These are phyloP conservation scores for Theonella swinhoei DNA, from an alignment of 37 sponge, comb jelly and placozoan species.

Conservation along the genomic window DNA sequence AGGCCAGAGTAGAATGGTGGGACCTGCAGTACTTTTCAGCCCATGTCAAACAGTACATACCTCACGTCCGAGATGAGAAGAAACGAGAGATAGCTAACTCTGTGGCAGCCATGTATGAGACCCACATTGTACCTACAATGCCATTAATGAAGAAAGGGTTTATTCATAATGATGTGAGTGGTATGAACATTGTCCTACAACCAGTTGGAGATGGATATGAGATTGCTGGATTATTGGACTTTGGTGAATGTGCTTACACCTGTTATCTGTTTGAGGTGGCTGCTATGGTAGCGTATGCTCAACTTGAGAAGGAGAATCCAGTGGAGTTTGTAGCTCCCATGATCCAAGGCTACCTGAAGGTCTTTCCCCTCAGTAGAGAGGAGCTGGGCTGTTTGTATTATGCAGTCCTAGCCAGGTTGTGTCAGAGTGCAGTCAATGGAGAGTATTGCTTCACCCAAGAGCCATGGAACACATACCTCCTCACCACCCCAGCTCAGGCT, in stretches of 20 bases:
- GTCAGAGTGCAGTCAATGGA: constrained; percentile 26
- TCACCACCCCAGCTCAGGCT: constrained; percentile 9
- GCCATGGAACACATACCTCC: constrained; percentile 45
- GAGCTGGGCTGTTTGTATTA: constrained; percentile 50
- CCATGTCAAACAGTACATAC: background rate
- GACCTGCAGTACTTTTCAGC: constrained; percentile 27
- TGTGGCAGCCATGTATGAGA: constrained; percentile 7
- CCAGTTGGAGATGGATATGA: background rate
- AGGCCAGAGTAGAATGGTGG: constrained; percentile 10
- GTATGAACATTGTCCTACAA: constrained; percentile 26
- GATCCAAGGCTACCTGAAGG: constrained; percentile 26
- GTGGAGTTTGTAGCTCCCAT: constrained; percentile 30
- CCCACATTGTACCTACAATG: constrained; percentile 28
- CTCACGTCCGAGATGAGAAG: background rate
- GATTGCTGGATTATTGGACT: constrained; percentile 40
- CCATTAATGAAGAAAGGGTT: constrained; percentile 13
- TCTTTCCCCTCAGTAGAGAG: constrained; percentile 18
- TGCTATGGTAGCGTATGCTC: constrained; percentile 20
- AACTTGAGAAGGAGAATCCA: constrained; percentile 32
- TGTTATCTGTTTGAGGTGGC: constrained; percentile 52
- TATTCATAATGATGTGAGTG: constrained; percentile 44
- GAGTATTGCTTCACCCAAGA: constrained; percentile 20
- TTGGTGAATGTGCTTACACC: constrained; percentile 20
- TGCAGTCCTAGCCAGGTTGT: constrained; percentile 32
- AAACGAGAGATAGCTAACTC: constrained; percentile 16